Evolutionary conservation across 2,113 vertebrate genomes (phyloP), one percentile per base, ranked within the genome.

Genomic region (Plotosus lineatus): DNA sequence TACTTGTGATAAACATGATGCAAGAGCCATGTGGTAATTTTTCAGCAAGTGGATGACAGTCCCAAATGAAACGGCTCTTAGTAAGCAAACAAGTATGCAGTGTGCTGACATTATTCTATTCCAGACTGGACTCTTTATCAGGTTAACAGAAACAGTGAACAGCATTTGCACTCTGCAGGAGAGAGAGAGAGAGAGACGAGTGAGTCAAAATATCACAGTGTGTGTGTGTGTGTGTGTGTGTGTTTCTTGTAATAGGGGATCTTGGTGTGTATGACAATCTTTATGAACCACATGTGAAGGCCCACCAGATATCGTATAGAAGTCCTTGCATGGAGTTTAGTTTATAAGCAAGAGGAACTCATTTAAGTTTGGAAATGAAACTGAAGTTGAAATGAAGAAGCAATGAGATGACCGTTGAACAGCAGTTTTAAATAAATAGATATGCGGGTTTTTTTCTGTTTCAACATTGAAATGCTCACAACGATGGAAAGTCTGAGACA

Each of bases 41-140:
- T 33, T 55, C 4, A 55, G 31, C 17, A 56, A 44, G 53, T 15
- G 33, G 38, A 71, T 33, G 50, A 53, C 36, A 23, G 26, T 56
- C 17, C 10, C 2, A 23, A 4, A 9, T 33, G 17, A 69, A 42
- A 56, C 8, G 50, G 9, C 63, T 33, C n/a, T 53, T 19, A 55
- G 50, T 56, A 42, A 53, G 38, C 36, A 68, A 8, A 19, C 21
- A 78, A 71, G 66, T 21, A 58, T 77, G 40, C 40, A 44, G 56
- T 48, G 75, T 42, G 66, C 68, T 53, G 40, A 50, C 55, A 53
- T 83, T 78, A 76, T 73, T 72, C 55, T 31, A 38, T 48, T 19
- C 31, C 36, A 63, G 76, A n/a, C 63, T n/a, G 36, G 31, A 63
- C 77, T 80, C 23, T 80, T 48, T 66, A 76, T 46, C 46, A 50